These are phyloP conservation scores for Eunapius fragilis DNA, from an alignment of 37 sponge, comb jelly and placozoan species.

Conservation along the genomic window DNA sequence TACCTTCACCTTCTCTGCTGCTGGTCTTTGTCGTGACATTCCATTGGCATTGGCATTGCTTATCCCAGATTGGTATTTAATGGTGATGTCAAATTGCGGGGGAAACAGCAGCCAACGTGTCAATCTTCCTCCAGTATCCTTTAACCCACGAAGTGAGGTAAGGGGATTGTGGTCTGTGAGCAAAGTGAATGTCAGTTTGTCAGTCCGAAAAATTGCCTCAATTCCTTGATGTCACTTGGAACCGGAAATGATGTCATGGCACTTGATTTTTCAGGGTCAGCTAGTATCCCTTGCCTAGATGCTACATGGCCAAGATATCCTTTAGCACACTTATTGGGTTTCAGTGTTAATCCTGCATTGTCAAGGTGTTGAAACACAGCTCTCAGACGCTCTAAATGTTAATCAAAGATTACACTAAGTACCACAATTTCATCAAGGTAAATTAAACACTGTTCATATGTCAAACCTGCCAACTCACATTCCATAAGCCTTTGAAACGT, in stretches of 20 bases:
- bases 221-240: conserved; percentile 12
- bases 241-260: conserved; percentile 39
- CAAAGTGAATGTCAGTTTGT: conserved; percentile 21
- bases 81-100: too few relatives aligned
- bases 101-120: too few relatives aligned
- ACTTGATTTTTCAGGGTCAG: conserved; percentile 23
- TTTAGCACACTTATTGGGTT: conserved; percentile 21
- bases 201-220: conserved; percentile 58
- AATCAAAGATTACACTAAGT: conserved; percentile 1
- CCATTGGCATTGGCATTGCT: conserved; percentile 30
- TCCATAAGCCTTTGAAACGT: conserved; percentile 44
- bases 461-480: conserved; percentile 19
- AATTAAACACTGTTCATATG: neutral
- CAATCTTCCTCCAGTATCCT: too few relatives aligned
- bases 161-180: conserved; percentile 50
- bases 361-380: neutral
- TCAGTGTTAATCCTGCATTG: conserved; percentile 14
- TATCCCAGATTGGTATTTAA: conserved; percentile 25
- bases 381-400: conserved; percentile 16
- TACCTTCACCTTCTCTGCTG: neutral
- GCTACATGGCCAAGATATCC: conserved; percentile 46
- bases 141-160: conserved; percentile 6
- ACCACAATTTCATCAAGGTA: conserved; percentile 37
- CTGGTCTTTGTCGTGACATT: neutral
- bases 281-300: conserved; percentile 14